These are phyloP conservation scores for Drosophila setosimentum DNA, from an alignment of 2,888 invertebrate genomes.

Conservation along the genomic window DNA sequence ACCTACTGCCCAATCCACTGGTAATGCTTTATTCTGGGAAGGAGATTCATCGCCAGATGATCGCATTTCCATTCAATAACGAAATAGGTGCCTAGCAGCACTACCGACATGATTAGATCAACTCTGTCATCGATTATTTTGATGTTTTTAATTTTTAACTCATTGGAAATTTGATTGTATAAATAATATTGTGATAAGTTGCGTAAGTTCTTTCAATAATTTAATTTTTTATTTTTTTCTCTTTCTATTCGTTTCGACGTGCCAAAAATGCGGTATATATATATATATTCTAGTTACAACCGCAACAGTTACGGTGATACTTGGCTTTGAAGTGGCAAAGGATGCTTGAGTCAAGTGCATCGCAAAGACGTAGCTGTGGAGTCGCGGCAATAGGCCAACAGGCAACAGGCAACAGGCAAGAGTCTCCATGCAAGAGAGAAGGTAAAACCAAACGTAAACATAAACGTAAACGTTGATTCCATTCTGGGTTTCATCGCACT, in stretches of 20 bases:
- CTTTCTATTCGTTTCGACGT: conserved; percentile 28
- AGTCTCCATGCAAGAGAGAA: conserved; percentile 7
- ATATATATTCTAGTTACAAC: conserved; percentile 44
- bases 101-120: background rate
- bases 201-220: background rate
- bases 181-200: background rate
- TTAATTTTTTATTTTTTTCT: background rate
- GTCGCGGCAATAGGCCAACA: conserved; percentile 1
- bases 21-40: background rate
- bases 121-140: background rate
- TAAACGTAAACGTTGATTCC: conserved; percentile 49
- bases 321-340: conserved; percentile 67
- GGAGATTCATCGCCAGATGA: background rate
- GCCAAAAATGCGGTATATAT: conserved; percentile 4
- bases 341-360: conserved; percentile 74
- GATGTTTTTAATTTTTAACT: background rate
- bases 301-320: conserved; percentile 76
- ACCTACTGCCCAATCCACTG: background rate
- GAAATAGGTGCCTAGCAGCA: background rate
- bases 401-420: conserved; percentile 11
- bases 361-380: conserved; percentile 29
- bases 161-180: background rate
- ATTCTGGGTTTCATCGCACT: conserved; percentile 53
- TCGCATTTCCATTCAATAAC: background rate
- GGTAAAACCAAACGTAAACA: conserved; percentile 14